Evolutionary conservation across 2,888 invertebrate genomes (phyloP).

Genomic region (Pseudoips prasinana): DNA sequence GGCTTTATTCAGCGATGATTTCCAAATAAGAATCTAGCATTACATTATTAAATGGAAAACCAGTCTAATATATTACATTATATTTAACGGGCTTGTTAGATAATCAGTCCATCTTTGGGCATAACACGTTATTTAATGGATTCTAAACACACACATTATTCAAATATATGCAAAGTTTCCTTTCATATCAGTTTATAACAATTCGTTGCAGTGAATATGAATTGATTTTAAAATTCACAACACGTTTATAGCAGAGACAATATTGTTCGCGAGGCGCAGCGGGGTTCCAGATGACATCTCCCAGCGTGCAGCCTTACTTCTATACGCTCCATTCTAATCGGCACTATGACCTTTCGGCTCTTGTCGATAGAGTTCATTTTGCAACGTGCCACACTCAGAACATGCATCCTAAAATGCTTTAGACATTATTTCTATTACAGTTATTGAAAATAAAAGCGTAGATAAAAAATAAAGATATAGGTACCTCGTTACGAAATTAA

Average conservation of each 20-base stretch:
- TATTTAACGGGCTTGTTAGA: conserved; percentile 30
- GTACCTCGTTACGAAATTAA: conserved; percentile 70
- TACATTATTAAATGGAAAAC: too few species aligned
- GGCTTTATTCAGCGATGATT: too few species aligned
- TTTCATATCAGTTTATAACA: too few species aligned
- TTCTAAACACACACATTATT: conserved; percentile 36
- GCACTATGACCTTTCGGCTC: conserved; percentile 15
- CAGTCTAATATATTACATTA: conserved; percentile 28
- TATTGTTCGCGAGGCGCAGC: conserved; percentile 77
- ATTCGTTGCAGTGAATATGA: conserved; percentile 64
- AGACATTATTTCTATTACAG: conserved; percentile 60
- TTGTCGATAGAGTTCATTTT: conserved; percentile 25
- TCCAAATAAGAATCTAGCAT: too few species aligned
- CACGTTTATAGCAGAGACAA: conserved; percentile 75
- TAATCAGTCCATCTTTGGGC: conserved; percentile 37
- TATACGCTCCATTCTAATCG: conserved; percentile 44
- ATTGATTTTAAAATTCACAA: conserved; percentile 76
- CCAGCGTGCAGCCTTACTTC: conserved; percentile 72
- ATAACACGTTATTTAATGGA: conserved; percentile 39
- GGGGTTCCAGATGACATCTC: conserved; percentile 78
- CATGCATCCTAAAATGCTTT: conserved; percentile 41
- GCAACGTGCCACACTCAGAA: conserved; percentile 13
- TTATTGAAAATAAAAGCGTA: conserved; percentile 71
- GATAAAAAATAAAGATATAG: conserved; percentile 69
- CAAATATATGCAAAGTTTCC: conserved; percentile 33